Evolutionary conservation across 2,888 invertebrate species (phyloP).

Genomic region (Trichogramma evanescens): DNA sequence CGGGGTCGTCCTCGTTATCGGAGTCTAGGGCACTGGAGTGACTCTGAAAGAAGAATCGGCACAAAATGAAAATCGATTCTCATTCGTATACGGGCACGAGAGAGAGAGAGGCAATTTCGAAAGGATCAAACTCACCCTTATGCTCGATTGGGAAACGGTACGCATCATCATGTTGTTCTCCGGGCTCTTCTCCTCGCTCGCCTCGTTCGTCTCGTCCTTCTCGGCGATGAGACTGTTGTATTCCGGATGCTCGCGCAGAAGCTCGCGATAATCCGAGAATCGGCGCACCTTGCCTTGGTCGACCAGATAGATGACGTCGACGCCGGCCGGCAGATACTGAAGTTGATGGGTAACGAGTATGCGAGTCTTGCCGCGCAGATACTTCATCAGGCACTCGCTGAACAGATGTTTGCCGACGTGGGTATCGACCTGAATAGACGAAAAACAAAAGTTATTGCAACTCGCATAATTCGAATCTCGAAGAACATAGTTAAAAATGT

Average conservation of each 20-base stretch:
- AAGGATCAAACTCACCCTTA: too few species aligned
- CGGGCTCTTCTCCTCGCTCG: slow-evolving; percentile 23
- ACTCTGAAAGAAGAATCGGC: not conserved
- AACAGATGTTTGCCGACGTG: slow-evolving; percentile 71
- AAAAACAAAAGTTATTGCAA: not conserved
- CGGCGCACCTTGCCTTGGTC: slow-evolving; percentile 37
- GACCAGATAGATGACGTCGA: slow-evolving; percentile 52
- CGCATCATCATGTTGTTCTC: not conserved
- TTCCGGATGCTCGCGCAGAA: slow-evolving; percentile 33
- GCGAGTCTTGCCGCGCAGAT: slow-evolving; percentile 63
- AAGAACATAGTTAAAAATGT: not conserved
- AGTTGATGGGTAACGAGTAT: slow-evolving; percentile 73
- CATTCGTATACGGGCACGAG: too few species aligned
- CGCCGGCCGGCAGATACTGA: slow-evolving; percentile 56
- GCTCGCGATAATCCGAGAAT: slow-evolving; percentile 35
- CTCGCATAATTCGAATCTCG: not conserved
- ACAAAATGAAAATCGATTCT: too few species aligned
- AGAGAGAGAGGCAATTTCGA: too few species aligned
- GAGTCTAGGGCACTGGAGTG: slow-evolving; percentile 24
- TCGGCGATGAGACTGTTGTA: slow-evolving; percentile 35
- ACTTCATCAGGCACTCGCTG: slow-evolving; percentile 62
- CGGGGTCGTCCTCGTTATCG: slow-evolving; percentile 17
- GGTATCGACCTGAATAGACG: slow-evolving; percentile 54
- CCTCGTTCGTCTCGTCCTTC: slow-evolving; percentile 27
- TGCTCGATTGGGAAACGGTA: too few species aligned